Evolutionary conservation across 2,888 invertebrate genomes (phyloP).

Genomic region (Pilophorus perplexus): DNA sequence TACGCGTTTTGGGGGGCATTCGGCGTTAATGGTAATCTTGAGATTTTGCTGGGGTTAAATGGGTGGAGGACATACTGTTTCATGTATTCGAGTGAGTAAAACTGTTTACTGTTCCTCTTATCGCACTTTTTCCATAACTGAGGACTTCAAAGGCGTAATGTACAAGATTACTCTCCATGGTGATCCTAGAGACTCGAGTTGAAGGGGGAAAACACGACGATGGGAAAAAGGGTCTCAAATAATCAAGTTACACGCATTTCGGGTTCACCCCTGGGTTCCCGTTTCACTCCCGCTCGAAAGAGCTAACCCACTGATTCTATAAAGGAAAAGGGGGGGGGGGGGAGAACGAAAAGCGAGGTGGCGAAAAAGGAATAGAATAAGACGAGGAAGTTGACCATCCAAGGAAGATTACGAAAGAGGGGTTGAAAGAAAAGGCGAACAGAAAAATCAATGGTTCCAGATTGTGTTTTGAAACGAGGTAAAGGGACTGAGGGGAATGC

Average conservation of each 20-base stretch:
- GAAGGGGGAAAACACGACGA: neutral
- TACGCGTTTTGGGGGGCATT: no score
- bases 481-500: neutral
- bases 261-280: neutral
- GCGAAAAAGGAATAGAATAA: slow-evolving; percentile 5
- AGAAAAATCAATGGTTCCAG: slow-evolving; percentile 1
- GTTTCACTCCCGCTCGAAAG: slow-evolving; percentile 3
- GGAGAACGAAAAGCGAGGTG: neutral
- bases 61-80: no score
- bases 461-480: neutral
- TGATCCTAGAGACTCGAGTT: neutral
- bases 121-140: neutral
- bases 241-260: slow-evolving; percentile 32
- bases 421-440: neutral
- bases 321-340: slow-evolving; percentile 3
- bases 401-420: slow-evolving; percentile 11
- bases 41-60: no score
- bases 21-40: no score
- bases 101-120: neutral
- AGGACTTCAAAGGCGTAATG: slow-evolving; percentile 14
- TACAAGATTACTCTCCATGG: slow-evolving; percentile 24
- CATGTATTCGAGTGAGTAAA: no score
- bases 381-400: slow-evolving; percentile 20
- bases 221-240: slow-evolving; percentile 6
- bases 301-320: slow-evolving; percentile 22